Percentiles rank a stretch among this genome's conserved stretches.
Evolutionary conservation across 53 echinoderm and acorn worm species (phyloP).

Genomic region (Holothuria scabra): DNA sequence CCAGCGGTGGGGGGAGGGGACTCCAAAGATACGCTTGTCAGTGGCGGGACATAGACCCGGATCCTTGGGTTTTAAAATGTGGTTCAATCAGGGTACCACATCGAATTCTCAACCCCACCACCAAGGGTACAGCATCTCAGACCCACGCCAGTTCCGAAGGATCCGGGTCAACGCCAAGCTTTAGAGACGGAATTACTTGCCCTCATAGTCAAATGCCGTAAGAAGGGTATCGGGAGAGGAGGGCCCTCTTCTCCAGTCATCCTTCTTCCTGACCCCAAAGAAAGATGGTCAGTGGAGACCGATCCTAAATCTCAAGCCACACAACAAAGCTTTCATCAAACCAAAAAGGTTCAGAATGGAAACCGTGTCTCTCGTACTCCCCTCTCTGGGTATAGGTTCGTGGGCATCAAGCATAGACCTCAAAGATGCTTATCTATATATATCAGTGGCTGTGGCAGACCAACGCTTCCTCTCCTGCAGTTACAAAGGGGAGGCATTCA

Average conservation of each 20-base stretch:
- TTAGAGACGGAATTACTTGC: background rate
- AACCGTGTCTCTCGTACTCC: background rate
- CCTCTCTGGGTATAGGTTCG: background rate
- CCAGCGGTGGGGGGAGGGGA: no score
- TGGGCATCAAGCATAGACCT: slow-evolving; percentile 19
- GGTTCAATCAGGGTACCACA: no score
- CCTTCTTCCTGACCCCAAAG: background rate
- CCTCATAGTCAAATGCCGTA: background rate
- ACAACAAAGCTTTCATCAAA: background rate
- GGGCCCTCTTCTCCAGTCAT: background rate
- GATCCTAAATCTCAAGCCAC: background rate
- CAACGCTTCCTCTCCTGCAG: background rate
- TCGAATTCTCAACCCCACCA: no score
- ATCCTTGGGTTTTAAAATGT: no score
- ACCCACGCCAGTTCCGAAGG: background rate
- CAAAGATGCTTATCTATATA: no score
- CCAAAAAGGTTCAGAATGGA: background rate
- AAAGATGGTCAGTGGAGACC: background rate
- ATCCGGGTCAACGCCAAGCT: background rate
- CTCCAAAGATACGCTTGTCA: no score
- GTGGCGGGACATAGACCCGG: no score
- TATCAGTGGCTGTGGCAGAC: background rate
- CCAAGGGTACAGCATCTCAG: background rate
- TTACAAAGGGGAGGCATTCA: background rate
- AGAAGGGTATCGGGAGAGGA: background rate